A percentile compares a stretch with the other conserved stretches of the same genome.
Conservation (phyloP, 2,113 vertebrate species). For the Carassius carassius region DNA sequence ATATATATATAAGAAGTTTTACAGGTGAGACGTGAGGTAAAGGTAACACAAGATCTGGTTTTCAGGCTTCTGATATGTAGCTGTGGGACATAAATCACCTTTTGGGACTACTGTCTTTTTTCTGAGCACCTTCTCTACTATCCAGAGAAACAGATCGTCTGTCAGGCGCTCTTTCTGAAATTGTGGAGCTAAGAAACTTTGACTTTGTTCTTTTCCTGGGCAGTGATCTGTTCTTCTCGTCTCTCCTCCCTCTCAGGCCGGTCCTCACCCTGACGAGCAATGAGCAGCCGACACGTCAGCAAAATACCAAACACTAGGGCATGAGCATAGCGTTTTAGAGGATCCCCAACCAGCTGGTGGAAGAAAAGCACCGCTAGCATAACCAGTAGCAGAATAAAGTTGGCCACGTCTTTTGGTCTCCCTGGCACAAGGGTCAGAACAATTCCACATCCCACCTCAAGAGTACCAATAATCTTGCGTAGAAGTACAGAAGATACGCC, state of each 20-base stretch:
- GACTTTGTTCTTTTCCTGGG: conserved; percentile 90
- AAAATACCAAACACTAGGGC: conserved; percentile 96
- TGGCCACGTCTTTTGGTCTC: conserved; percentile 93
- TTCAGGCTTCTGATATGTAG: background rate
- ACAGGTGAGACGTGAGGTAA: conserved; percentile 44
- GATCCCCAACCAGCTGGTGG: conserved; percentile 96
- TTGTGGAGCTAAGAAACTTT: conserved; percentile 85
- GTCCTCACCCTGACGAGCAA: conserved; percentile 92
- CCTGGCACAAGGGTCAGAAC: conserved; percentile 94
- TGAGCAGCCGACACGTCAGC: conserved; percentile 93
- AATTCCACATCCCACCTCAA: conserved; percentile 92
- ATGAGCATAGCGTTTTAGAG: conserved; percentile 94
- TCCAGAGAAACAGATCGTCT: conserved; percentile 60
- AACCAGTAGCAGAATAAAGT: conserved; percentile 93
- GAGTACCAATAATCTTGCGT: conserved; percentile 92
- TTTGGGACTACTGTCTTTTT: conserved; percentile 61
- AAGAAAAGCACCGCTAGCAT: conserved; percentile 95
- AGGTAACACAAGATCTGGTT: conserved; percentile 23
- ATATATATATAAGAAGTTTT: background rate
- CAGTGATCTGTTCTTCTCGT: conserved; percentile 79
- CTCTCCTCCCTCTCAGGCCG: conserved; percentile 82
- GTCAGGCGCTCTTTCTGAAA: conserved; percentile 38
- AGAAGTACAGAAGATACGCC: conserved; percentile 94
- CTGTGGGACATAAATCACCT: conserved; percentile 56
- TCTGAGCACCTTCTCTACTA: conserved; percentile 55